Percentiles rank a stretch among this genome's conserved stretches.
These are phyloP conservation scores for Tachuris rubrigastra DNA, from an alignment of 2,113 vertebrate species.

Conservation along the genomic window DNA sequence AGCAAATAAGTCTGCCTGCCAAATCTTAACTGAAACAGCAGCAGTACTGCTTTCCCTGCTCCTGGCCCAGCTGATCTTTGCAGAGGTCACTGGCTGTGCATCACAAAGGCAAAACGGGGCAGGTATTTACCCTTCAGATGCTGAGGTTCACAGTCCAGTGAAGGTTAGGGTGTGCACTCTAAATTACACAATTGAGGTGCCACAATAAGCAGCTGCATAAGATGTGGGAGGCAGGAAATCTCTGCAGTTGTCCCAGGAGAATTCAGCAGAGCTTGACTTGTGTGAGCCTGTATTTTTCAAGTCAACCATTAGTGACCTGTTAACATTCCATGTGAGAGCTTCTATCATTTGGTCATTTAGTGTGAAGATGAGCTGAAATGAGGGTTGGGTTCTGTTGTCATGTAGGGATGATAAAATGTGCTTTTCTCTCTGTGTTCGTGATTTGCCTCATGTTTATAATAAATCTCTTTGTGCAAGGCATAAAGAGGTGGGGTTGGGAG, in stretches of 20 bases:
- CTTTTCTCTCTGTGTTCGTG: not conserved
- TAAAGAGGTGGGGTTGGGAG: not conserved
- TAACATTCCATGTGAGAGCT: not conserved
- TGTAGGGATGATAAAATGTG: not conserved
- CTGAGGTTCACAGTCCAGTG: not conserved
- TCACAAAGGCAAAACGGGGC: not conserved
- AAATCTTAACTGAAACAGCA: not conserved
- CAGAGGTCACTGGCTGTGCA: not conserved
- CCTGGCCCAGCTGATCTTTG: not conserved
- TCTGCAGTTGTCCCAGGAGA: not conserved
- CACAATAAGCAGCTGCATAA: not conserved
- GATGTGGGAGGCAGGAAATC: not conserved
- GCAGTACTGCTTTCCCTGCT: not conserved
- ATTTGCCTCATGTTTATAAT: not conserved
- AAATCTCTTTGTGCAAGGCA: not conserved
- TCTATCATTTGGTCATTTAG: not conserved
- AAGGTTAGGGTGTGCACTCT: not conserved
- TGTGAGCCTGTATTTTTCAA: fast-evolving
- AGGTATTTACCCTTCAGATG: not conserved
- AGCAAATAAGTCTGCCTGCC: not conserved
- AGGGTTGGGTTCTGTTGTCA: not conserved
- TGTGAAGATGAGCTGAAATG: not conserved
- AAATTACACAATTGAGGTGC: not conserved
- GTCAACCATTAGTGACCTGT: not conserved
- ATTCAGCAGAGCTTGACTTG: not conserved